phyloP scores from a whole-genome alignment of 2,888 invertebrate genomes.

The Desoria tigrina region DNA sequence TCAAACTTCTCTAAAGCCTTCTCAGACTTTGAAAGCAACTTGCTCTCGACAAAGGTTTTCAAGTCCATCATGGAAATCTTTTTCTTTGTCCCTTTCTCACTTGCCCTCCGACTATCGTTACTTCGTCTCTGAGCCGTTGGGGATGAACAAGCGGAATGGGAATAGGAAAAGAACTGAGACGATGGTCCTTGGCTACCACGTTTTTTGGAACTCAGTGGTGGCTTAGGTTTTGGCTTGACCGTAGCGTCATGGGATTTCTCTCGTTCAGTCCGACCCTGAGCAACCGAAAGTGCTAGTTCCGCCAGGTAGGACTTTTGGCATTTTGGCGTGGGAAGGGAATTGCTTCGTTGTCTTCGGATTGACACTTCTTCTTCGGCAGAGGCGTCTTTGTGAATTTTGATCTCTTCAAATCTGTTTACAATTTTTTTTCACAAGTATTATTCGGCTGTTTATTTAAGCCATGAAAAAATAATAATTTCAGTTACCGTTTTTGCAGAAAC shows the following conservation, averaged over 20 bases:
- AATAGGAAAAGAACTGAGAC: slow-evolving; percentile 26
- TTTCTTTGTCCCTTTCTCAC: slow-evolving; percentile 75
- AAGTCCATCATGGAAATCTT: slow-evolving; percentile 91
- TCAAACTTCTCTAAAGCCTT: slow-evolving; percentile 85
- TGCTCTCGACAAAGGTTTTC: slow-evolving; percentile 87
- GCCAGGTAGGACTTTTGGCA: slow-evolving; percentile 72
- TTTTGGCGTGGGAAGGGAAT: slow-evolving; percentile 69
- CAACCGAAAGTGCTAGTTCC: slow-evolving; percentile 30
- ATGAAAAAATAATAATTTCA: no score
- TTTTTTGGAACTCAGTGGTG: slow-evolving; percentile 27
- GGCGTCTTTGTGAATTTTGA: slow-evolving; percentile 42
- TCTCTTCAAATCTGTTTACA: slow-evolving; percentile 49
- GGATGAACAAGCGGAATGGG: slow-evolving; percentile 51
- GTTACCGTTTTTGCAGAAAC: slow-evolving; percentile 81
- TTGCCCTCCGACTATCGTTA: slow-evolving; percentile 63
- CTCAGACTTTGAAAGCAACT: slow-evolving; percentile 85
- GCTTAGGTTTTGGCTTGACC: slow-evolving; percentile 35
- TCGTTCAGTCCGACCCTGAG: slow-evolving; percentile 27
- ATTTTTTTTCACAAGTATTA: no score
- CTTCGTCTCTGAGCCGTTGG: slow-evolving; percentile 48
- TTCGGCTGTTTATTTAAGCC: no score
- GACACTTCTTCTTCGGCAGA: slow-evolving; percentile 44
- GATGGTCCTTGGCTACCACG: slow-evolving; percentile 30
- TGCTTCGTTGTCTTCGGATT: slow-evolving; percentile 49
- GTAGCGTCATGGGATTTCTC: no score